phyloP scores from a whole-genome alignment of 2,113 vertebrate species.

The Eulemur rufifrons region DNA sequence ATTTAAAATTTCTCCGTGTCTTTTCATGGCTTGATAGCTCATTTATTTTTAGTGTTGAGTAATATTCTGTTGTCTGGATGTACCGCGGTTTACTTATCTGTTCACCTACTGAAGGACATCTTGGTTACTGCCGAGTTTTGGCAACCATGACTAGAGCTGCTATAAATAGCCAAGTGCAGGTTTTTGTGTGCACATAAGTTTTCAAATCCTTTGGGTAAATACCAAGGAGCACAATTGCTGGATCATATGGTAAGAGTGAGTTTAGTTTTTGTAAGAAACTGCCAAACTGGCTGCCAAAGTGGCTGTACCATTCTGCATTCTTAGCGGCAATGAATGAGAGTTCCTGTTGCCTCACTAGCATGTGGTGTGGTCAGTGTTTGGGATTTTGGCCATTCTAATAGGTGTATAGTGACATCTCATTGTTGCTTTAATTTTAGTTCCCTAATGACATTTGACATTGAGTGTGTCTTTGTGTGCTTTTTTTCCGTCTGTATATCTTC shows the following conservation, averaged over 20 bases:
- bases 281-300: background rate
- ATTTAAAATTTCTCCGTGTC: background rate
- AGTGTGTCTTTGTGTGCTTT: background rate
- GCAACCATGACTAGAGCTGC: background rate
- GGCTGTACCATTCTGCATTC: background rate
- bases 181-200: background rate
- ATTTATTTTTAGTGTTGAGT: background rate
- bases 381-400: background rate
- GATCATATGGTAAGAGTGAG: background rate
- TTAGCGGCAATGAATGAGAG: background rate
- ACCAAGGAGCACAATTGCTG: background rate
- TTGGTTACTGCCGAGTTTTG: background rate
- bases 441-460: background rate
- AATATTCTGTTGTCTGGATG: background rate
- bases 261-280: slow-evolving; percentile 23
- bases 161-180: background rate
- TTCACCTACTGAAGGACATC: background rate
- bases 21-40: slow-evolving; percentile 7
- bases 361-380: background rate
- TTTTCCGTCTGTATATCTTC: background rate
- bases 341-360: background rate
- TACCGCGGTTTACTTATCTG: background rate
- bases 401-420: background rate
- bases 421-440: background rate
- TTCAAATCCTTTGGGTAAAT: slow-evolving; percentile 23